A percentile compares a stretch with the other conserved stretches of the same genome.
phyloP scores from a whole-genome alignment of 2,888 invertebrate species.

The Chrysomela aeneicollis region DNA sequence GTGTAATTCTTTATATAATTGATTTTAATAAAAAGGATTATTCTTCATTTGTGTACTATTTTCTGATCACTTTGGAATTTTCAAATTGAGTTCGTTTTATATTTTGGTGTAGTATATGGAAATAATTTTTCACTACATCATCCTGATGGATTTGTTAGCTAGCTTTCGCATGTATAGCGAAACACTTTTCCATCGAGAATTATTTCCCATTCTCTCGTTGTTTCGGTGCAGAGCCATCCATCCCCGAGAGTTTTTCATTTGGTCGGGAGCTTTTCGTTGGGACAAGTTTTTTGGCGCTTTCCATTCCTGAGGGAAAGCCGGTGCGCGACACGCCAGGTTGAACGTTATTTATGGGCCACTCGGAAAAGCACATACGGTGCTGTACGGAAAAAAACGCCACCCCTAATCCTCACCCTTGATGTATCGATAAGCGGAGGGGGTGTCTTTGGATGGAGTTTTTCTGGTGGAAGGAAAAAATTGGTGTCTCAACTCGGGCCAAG shows the following conservation, averaged over 20 bases:
- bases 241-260: slow-evolving; percentile 42
- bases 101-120: too few species aligned
- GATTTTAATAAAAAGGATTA: too few species aligned
- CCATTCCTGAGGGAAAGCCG: slow-evolving; percentile 42
- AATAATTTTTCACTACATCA: too few species aligned
- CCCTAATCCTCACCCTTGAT: slow-evolving; percentile 59
- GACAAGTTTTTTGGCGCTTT: slow-evolving; percentile 46
- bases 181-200: background rate
- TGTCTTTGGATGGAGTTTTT: background rate
- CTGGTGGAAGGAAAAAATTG: too few species aligned
- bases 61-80: too few species aligned
- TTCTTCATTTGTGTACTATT: too few species aligned
- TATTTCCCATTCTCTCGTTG: slow-evolving; percentile 4
- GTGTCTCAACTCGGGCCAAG: too few species aligned
- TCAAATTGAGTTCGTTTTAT: too few species aligned
- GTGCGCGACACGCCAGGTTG: slow-evolving; percentile 58
- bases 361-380: slow-evolving; percentile 59
- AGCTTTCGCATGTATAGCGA: too few species aligned
- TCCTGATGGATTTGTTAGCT: too few species aligned
- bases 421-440: slow-evolving; percentile 52
- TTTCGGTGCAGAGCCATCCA: slow-evolving; percentile 32
- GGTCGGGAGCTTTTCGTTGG: slow-evolving; percentile 41
- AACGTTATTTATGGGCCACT: slow-evolving; percentile 62
- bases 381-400: slow-evolving; percentile 49
- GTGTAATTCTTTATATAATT: too few species aligned